A percentile compares a stretch with the other conserved stretches of the same genome.
Conservation (phyloP, 2,113 vertebrate genomes). For the Amphilophus citrinellus region DNA sequence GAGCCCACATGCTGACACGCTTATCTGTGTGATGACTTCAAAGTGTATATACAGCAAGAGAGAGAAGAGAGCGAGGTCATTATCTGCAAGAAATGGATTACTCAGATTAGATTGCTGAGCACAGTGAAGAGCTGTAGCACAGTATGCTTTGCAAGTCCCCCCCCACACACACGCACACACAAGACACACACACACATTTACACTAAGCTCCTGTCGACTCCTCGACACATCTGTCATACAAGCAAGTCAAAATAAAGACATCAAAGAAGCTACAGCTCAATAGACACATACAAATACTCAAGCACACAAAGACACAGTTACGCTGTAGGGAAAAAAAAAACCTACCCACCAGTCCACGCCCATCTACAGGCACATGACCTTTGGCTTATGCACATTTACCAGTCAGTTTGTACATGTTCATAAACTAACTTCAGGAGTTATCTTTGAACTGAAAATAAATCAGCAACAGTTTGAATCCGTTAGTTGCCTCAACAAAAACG, state of each 20-base stretch:
- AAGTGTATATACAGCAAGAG: constrained; percentile 66
- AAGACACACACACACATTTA: constrained; percentile 32
- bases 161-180: constrained; percentile 29
- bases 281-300: neutral
- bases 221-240: constrained; percentile 52
- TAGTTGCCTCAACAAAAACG: neutral
- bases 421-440: neutral
- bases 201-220: constrained; percentile 62
- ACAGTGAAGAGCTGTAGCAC: constrained; percentile 61
- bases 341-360: constrained; percentile 2
- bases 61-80: constrained; percentile 66
- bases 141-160: constrained; percentile 53
- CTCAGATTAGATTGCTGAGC: constrained; percentile 81
- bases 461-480: neutral
- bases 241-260: constrained; percentile 69
- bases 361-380: constrained; percentile 15
- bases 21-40: constrained; percentile 79
- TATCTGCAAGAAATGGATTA: constrained; percentile 83
- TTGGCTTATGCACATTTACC: neutral
- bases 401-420: neutral
- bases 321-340: neutral
- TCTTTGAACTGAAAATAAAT: neutral
- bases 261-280: constrained; percentile 46
- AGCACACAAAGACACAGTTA: neutral
- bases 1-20: constrained; percentile 63